A percentile compares a stretch with the other conserved stretches of the same genome.
phyloP scores from a whole-genome alignment of 2,888 invertebrate genomes.

The Nomada hirtipes region DNA sequence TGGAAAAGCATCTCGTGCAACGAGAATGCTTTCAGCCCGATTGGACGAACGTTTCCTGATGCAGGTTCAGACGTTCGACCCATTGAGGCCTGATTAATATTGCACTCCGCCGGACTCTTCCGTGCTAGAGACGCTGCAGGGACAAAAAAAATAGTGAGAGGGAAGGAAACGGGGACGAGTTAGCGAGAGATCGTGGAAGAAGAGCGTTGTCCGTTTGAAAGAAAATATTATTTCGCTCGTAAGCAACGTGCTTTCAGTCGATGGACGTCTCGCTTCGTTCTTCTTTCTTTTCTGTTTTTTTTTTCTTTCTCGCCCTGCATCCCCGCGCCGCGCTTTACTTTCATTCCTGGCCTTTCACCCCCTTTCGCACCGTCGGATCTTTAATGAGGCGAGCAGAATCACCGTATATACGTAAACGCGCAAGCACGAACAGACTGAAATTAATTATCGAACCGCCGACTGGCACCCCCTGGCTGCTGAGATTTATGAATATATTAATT shows the following conservation, averaged over 20 bases:
- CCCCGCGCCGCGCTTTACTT: no score
- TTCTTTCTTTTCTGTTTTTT: neutral
- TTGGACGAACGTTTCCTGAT: conserved; percentile 66
- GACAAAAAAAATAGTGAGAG: neutral
- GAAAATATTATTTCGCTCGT: conserved; percentile 60
- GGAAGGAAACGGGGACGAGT: neutral
- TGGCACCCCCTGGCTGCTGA: neutral
- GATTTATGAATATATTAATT: conserved; percentile 56
- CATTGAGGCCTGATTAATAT: conserved; percentile 70
- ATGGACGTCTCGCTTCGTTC: neutral
- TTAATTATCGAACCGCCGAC: conserved; percentile 48
- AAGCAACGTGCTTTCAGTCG: conserved; percentile 29
- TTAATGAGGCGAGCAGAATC: conserved; percentile 43
- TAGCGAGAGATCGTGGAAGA: conserved; percentile 20
- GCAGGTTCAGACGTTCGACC: conserved; percentile 64
- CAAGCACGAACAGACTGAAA: conserved; percentile 38
- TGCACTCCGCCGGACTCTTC: conserved; percentile 37
- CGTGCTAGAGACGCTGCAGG: conserved; percentile 32
- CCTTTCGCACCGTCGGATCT: conserved; percentile 20
- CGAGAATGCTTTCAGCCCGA: conserved; percentile 70
- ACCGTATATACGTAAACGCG: neutral
- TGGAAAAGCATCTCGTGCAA: conserved; percentile 54
- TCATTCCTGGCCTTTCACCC: neutral
- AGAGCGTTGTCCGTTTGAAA: conserved; percentile 40
- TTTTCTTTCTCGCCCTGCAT: no score